Conservation (phyloP, 2,113 vertebrate genomes). For the human (Homo sapiens) region GRCh38 chr2:56225501-56226000, state of each 20-base stretch:
- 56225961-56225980: neutral
- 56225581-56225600: neutral
- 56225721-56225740: neutral
- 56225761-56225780: neutral
- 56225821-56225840: neutral
- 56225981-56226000: neutral
- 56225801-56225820: neutral
- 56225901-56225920: neutral
- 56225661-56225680: neutral
- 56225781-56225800: neutral
- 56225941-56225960: neutral
- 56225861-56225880: neutral
- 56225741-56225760: neutral
- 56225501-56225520: neutral
- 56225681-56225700: neutral
- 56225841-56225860: neutral
- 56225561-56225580: neutral
- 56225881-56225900: neutral
- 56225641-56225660: neutral
- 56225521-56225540: neutral
- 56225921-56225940: neutral
- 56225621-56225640: neutral
- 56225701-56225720: neutral
- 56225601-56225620: neutral
- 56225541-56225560: constrained; percentile 1